Conservation (phyloP, 2,113 vertebrate genomes). For the Columba janthina region DNA sequence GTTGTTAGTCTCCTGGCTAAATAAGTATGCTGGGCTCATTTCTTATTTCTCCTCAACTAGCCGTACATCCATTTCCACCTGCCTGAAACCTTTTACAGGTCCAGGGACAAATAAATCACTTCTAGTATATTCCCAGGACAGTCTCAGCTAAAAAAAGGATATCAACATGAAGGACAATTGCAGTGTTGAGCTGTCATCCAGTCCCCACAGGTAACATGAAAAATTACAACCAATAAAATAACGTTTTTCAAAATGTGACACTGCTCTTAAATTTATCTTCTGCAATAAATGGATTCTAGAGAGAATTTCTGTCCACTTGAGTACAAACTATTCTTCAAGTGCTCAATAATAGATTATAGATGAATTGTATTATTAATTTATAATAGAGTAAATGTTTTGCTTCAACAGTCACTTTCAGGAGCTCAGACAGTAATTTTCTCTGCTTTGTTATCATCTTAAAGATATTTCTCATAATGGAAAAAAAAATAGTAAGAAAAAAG, state of each 20-base stretch:
- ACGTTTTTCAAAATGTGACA: constrained; percentile 95
- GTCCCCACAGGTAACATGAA: constrained; percentile 89
- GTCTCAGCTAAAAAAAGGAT: constrained; percentile 83
- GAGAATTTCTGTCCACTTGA: constrained; percentile 87
- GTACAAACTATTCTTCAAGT: constrained; percentile 87
- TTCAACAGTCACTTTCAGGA: constrained; percentile 74
- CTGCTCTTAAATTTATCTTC: constrained; percentile 92
- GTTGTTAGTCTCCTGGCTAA: constrained; percentile 67
- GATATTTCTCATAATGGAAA: neutral
- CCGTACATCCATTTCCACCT: constrained; percentile 87
- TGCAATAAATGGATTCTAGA: constrained; percentile 88
- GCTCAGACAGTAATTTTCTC: constrained; percentile 54
- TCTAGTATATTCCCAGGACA: constrained; percentile 88
- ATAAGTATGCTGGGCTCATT: constrained; percentile 70
- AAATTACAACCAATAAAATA: constrained; percentile 95
- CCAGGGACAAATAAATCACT: constrained; percentile 97
- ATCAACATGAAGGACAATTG: constrained; percentile 94
- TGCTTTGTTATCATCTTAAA: constrained; percentile 51
- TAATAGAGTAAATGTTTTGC: constrained; percentile 90
- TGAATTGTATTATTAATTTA: constrained; percentile 90
- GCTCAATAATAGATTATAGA: constrained; percentile 90
- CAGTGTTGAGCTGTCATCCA: constrained; percentile 89
- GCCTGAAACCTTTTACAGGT: constrained; percentile 87
- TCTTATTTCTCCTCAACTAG: constrained; percentile 80
- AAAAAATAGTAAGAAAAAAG: neutral